Percentiles rank a stretch among this genome's conserved stretches.
These are phyloP conservation scores for Dryococelus australis DNA, from an alignment of 2,888 invertebrate species.

Conservation along the genomic window DNA sequence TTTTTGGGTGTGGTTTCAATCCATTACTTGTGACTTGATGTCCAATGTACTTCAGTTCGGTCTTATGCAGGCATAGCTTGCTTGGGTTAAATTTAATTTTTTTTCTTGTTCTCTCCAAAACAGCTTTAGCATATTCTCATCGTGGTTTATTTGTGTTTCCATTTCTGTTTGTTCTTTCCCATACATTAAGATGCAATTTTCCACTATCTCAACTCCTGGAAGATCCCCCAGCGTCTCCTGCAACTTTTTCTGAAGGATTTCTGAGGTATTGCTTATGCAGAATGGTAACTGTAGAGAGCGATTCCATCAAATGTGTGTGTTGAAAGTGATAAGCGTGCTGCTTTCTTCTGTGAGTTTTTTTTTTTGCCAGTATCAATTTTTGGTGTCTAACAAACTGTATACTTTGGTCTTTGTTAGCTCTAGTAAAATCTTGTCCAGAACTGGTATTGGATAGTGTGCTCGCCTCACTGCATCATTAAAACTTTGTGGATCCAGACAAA, in stretches of 20 bases:
- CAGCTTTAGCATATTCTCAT: neutral
- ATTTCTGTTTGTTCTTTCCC: neutral
- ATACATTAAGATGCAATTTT: neutral
- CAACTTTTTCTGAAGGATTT: neutral
- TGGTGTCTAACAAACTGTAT: neutral
- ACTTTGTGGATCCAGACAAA: slow-evolving; percentile 6
- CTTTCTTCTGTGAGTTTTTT: neutral
- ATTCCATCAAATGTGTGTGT: neutral
- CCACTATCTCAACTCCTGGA: neutral
- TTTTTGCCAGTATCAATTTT: neutral
- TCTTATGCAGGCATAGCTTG: neutral
- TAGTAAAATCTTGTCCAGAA: neutral
- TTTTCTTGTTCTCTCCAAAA: neutral
- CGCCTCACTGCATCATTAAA: neutral
- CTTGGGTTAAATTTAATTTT: neutral
- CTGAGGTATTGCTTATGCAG: neutral
- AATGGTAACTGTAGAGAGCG: neutral
- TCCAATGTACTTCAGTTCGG: neutral
- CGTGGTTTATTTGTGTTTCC: neutral
- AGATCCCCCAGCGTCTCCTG: neutral
- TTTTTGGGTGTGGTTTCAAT: neutral
- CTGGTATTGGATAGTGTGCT: neutral
- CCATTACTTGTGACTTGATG: neutral
- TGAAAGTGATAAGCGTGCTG: too few relatives aligned
- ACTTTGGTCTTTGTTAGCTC: neutral